Conservation (phyloP, 2,888 invertebrate genomes). For the Acrobeloides nanus region DNA sequence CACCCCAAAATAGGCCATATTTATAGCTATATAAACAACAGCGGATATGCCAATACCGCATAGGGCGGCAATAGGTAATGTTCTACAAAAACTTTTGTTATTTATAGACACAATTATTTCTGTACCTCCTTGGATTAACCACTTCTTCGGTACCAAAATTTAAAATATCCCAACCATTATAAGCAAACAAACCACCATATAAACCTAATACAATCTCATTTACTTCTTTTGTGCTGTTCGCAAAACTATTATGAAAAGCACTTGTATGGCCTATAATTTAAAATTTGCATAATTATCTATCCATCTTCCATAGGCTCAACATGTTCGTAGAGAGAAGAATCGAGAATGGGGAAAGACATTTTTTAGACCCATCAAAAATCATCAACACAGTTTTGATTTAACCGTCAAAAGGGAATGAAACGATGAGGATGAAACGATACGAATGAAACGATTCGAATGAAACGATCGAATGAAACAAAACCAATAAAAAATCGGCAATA, state of each 20-base stretch:
- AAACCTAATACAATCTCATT: slow-evolving; percentile 37
- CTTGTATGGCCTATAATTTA: slow-evolving; percentile 1
- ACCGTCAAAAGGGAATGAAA: too few species aligned
- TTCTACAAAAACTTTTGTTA: slow-evolving; percentile 24
- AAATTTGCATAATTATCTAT: slow-evolving; percentile 1
- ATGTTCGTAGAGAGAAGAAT: background rate
- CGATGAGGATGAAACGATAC: too few species aligned
- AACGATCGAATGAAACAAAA: too few species aligned
- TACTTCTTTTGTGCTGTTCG: slow-evolving; percentile 29
- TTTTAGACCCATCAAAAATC: background rate
- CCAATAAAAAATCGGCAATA: too few species aligned
- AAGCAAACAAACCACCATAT: slow-evolving; percentile 40
- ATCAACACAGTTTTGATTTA: too few species aligned
- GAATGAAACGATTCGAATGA: too few species aligned
- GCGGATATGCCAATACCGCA: slow-evolving; percentile 38
- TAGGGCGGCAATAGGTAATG: slow-evolving; percentile 39
- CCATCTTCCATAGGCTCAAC: too few species aligned
- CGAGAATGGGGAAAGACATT: background rate
- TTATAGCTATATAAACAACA: slow-evolving; percentile 72
- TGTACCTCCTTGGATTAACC: slow-evolving; percentile 38
- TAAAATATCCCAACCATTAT: slow-evolving; percentile 50
- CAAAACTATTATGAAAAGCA: slow-evolving; percentile 30
- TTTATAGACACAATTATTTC: background rate
- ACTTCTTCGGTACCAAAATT: slow-evolving; percentile 47
- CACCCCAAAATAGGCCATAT: slow-evolving; percentile 81